Evolutionary conservation across 1,140 invertebrate species (phyloP), one percentile per base, ranked within the genome.

Genomic region (Ceratina australensis): DNA sequence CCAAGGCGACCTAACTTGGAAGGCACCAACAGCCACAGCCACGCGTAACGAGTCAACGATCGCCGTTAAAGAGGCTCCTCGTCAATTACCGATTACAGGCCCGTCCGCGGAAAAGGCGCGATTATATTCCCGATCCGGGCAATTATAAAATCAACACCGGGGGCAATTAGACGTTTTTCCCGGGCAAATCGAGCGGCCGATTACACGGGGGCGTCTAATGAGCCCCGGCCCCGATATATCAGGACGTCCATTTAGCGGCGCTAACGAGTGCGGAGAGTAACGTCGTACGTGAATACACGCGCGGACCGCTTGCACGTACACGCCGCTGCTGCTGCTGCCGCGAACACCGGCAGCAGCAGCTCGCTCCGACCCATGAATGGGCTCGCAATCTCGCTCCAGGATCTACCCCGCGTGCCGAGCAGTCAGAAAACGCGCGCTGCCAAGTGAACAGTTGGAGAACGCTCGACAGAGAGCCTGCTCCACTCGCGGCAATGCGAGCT

Each of bases 361-460:
- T 42, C 33, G 33, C 72, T 77, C 78, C 68, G 54, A 10, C 33
- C 84, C 81, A 80, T 86, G 85, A 86, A 86, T 86, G 84, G 83
- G 74, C 47, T 71, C 26, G 77, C 82, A 88, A 89, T 89, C 87
- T 87, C 81, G 79, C 84, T 79, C 79, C 79, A 80, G 82, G 80
- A 89, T 89, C 88, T 88, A 67, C 69, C 52, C 16, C 52, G 52
- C 52, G 33, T 42, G 33, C 15, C 67, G 67, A 72, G 47, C 59
- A 76, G 71, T 66, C 54, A 26, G 49, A n/a, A n/a, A 66, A 28
- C 72, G 67, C 52, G 78, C 20, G 78, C 81, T 56, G 82, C 75
- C 79, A 89, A 88, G 87, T 88, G 87, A 89, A 88, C 87, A 89
- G 87, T 88, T 85, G 87, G 86, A 57, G 83, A 80, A 84, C 71